Percentiles rank a stretch among this genome's conserved stretches.
Conservation (phyloP, 1,140 invertebrate species). For the Saccostrea echinata region DNA sequence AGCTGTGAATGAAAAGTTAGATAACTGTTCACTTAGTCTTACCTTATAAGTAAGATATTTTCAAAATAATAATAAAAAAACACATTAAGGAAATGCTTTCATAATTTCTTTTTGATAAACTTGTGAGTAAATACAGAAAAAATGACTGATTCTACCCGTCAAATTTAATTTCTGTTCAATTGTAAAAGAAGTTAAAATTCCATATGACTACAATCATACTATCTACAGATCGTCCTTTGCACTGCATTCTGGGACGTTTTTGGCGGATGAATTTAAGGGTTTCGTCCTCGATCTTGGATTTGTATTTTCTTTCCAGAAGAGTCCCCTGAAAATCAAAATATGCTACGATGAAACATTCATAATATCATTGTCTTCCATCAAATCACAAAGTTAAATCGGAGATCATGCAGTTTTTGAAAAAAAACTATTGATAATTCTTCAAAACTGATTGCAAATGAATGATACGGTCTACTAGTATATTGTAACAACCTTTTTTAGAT, state of each 20-base stretch:
- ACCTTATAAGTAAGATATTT: too few species aligned
- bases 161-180: too few species aligned
- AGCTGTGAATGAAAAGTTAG: not conserved
- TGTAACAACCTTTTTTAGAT: conserved; percentile 73
- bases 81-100: too few species aligned
- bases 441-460: not conserved
- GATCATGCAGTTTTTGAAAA: too few species aligned
- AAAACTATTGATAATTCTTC: too few species aligned
- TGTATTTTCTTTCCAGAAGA: conserved; percentile 71
- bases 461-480: conserved; percentile 24
- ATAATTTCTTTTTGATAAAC: too few species aligned
- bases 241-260: conserved; percentile 76
- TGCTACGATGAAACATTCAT: not conserved
- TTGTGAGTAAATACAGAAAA: too few species aligned
- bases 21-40: too few species aligned
- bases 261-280: conserved; percentile 77
- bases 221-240: conserved; percentile 65
- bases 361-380: not conserved
- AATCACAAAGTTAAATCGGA: too few species aligned
- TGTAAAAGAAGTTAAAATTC: not conserved
- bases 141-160: too few species aligned
- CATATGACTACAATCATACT: not conserved
- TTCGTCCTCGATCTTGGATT: conserved; percentile 77
- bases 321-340: conserved; percentile 69
- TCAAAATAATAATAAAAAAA: too few species aligned